phyloP scores from a whole-genome alignment of 2,113 vertebrate species.

The Colaptes auratus region DNA sequence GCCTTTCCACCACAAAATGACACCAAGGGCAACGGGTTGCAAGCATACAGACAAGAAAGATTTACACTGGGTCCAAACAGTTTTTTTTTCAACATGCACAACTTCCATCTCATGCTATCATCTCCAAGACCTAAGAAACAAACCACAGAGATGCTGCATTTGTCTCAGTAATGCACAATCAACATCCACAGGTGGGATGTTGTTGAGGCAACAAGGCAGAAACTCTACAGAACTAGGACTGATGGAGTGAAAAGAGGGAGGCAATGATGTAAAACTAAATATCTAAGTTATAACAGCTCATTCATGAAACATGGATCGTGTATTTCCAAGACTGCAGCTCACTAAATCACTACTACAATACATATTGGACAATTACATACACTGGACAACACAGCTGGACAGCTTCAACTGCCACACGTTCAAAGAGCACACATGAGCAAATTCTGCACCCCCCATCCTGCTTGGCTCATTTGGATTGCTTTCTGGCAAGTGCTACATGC shows the following conservation, averaged over 20 bases:
- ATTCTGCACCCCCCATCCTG: neutral
- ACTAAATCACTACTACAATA: neutral
- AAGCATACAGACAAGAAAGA: neutral
- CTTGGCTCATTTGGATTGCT: neutral
- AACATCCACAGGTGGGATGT: fast-evolving
- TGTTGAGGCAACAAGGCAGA: neutral
- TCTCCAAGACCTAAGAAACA: neutral
- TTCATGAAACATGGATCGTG: neutral
- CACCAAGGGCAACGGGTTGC: neutral
- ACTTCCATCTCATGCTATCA: neutral
- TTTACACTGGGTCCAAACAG: neutral
- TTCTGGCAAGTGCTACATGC: neutral
- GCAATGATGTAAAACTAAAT: neutral
- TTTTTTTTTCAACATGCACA: neutral
- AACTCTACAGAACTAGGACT: neutral
- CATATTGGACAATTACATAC: neutral
- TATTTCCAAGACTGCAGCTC: neutral
- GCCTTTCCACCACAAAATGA: neutral
- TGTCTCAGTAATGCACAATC: neutral
- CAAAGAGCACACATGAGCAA: neutral
- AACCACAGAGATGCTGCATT: neutral
- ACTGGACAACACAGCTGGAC: neutral
- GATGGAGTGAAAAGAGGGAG: neutral
- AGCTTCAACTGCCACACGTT: neutral
- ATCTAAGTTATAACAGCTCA: neutral